phyloP scores from a whole-genome alignment of 37 sponge, comb jelly and placozoan species.

The Geodia barretti region DNA sequence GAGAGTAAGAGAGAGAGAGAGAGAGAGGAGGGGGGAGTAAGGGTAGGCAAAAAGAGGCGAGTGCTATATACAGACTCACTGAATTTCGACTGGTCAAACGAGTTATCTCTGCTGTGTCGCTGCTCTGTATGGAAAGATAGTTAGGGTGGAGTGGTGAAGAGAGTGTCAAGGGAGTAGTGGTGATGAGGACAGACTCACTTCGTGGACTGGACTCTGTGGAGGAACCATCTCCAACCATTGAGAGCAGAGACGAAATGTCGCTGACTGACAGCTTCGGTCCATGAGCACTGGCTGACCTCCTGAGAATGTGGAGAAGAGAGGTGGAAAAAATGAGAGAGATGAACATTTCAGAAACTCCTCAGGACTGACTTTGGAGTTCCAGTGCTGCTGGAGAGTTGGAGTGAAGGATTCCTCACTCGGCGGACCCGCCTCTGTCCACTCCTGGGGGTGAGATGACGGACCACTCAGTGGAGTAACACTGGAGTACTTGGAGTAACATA shows the following conservation, averaged over 20 bases:
- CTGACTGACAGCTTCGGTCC: conserved; percentile 6
- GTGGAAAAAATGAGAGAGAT: no score
- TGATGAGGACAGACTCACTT: background rate
- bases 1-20: conserved; percentile 13
- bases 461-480: no score
- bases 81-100: background rate
- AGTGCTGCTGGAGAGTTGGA: conserved; percentile 1
- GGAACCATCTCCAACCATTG: background rate
- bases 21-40: conserved; percentile 11
- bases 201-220: background rate
- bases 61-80: background rate
- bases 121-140: background rate
- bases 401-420: conserved; percentile 12
- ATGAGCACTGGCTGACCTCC: background rate
- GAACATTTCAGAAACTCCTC: no score
- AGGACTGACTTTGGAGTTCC: background rate
- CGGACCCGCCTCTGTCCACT: background rate
- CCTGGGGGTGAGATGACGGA: background rate
- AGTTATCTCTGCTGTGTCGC: conserved; percentile 7
- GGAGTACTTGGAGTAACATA: no score
- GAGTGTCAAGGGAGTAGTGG: no score
- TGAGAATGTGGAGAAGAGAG: no score
- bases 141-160: background rate
- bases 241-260: conserved; percentile 35
- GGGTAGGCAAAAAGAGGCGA: no score